Percentiles rank a stretch among this genome's conserved stretches.
Evolutionary conservation across 2,797 vertebrate genomes (phyloP).

Genomic region (Enteromius afrohamiltoni): DNA sequence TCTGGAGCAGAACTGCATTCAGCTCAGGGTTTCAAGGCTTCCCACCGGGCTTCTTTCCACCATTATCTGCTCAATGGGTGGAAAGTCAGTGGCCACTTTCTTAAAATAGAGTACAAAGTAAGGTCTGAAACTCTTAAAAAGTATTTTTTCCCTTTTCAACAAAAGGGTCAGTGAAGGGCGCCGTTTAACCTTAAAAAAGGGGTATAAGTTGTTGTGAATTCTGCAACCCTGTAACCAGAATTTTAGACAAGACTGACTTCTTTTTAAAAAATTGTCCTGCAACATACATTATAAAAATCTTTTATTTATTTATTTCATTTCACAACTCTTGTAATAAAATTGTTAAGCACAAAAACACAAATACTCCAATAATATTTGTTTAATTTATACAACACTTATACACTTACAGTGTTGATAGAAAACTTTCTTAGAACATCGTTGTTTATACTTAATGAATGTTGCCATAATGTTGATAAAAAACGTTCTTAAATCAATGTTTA

Average conservation of each 20-base stretch:
- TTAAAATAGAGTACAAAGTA: slow-evolving; percentile 7
- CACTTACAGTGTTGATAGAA: too few species aligned
- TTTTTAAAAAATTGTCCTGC: neutral
- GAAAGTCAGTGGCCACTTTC: slow-evolving; percentile 55
- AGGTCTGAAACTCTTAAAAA: neutral
- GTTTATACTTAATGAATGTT: too few species aligned
- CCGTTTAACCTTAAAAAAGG: neutral
- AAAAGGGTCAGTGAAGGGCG: neutral
- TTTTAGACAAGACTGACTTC: neutral
- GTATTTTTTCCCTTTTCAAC: neutral
- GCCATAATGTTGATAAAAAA: too few species aligned
- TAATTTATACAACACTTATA: too few species aligned
- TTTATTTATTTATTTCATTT: neutral
- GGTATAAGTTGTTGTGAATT: neutral
- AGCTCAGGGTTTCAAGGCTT: slow-evolving; percentile 28
- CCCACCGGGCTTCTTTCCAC: slow-evolving; percentile 57
- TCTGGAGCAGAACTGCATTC: slow-evolving; percentile 68
- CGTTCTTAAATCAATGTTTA: too few species aligned
- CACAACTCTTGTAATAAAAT: neutral
- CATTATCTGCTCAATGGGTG: slow-evolving; percentile 76
- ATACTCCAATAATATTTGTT: neutral
- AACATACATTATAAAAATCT: neutral
- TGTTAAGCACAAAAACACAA: neutral
- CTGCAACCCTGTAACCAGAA: neutral
- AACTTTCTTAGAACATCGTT: too few species aligned